A percentile compares a stretch with the other conserved stretches of the same genome.
These are phyloP conservation scores for Pelecanus crispus DNA, from an alignment of 2,113 vertebrate genomes.

Conservation along the genomic window DNA sequence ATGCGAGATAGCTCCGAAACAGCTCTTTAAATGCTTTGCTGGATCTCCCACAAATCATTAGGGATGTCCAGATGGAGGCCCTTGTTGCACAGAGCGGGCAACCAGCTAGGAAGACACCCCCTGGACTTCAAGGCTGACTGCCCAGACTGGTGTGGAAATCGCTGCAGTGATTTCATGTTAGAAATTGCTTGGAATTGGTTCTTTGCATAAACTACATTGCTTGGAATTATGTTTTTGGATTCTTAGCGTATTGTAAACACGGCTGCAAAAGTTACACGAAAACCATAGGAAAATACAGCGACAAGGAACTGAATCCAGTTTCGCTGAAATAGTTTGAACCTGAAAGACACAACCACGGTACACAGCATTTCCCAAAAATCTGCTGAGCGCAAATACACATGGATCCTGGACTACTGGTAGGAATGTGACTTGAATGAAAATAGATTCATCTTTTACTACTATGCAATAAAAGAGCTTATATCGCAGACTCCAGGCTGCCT, in stretches of 20 bases:
- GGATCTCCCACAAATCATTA: conserved; percentile 24
- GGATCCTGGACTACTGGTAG: background rate
- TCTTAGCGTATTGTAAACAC: background rate
- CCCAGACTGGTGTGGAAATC: conserved; percentile 23
- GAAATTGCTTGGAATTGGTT: background rate
- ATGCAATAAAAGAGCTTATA: conserved; percentile 3
- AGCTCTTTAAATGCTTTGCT: background rate
- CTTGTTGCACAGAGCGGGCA: background rate
- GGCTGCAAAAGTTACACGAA: background rate
- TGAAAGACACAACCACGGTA: background rate
- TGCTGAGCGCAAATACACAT: background rate
- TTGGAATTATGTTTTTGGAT: background rate
- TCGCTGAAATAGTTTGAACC: background rate
- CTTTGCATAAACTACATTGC: background rate
- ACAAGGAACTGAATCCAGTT: background rate
- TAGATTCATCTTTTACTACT: background rate
- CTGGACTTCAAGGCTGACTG: background rate
- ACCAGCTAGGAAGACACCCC: background rate
- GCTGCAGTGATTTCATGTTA: background rate
- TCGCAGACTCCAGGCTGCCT: conserved; percentile 19
- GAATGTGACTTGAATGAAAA: background rate
- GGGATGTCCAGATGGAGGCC: background rate
- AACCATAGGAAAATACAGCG: background rate
- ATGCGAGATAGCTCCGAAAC: background rate
- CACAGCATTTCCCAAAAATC: background rate